Evolutionary conservation across 1,140 invertebrate species (phyloP).

Genomic region (Solenopsis fugax): DNA sequence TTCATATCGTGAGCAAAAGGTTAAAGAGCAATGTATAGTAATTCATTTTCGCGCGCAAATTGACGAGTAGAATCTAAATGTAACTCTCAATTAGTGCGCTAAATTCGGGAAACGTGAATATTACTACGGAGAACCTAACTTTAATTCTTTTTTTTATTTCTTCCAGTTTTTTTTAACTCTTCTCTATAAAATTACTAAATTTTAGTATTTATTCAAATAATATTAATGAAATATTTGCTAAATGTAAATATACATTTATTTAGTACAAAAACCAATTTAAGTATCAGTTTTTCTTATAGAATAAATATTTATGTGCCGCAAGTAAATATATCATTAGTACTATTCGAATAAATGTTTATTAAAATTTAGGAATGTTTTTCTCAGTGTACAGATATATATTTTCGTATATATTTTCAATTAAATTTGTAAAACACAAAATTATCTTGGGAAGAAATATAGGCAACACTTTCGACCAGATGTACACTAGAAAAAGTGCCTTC

Average conservation of each 20-base stretch:
- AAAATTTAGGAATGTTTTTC: no score
- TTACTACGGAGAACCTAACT: not conserved
- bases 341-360: no score
- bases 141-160: not conserved
- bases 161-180: not conserved
- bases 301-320: no score
- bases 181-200: not conserved
- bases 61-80: slow-evolving; percentile 23
- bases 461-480: not conserved
- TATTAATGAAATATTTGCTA: no score
- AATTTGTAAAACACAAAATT: not conserved
- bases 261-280: no score
- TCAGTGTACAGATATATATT: not conserved
- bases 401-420: not conserved
- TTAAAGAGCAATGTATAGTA: slow-evolving; percentile 13
- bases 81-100: not conserved
- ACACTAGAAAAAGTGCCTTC: not conserved
- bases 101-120: not conserved
- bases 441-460: not conserved
- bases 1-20: slow-evolving; percentile 19
- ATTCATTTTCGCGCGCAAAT: slow-evolving; percentile 4
- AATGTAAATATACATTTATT: no score
- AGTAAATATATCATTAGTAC: no score
- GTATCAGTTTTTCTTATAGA: no score
- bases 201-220: no score